Base-by-base conservation (phyloP, 1,140 invertebrate genomes). In the Condylostylus longicornis region DNA sequence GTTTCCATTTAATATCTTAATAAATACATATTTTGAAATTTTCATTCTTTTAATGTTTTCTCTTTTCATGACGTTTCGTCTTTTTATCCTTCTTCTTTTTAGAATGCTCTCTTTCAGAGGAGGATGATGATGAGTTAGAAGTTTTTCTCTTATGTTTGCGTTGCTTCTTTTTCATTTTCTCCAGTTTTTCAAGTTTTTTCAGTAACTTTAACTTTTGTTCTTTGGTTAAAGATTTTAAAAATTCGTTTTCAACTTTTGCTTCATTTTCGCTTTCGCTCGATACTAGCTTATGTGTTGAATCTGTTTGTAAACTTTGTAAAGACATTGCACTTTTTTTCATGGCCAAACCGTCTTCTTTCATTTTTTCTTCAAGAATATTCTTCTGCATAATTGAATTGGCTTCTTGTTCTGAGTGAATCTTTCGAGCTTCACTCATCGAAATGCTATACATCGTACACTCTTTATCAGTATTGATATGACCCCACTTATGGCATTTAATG, bases 401-500 rank as follows among this genome's bases (percentile, higher is more conserved):
- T 43, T 45, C 65, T 45, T 46, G 61, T 62, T 69, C 68, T 15
- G 70, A 67, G 46, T 72, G 64, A 14, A 70, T 45, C 33, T 69
- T 69, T 31, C 69, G 65, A 1, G 70, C 70, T 49, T 72, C 70
- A 50, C 69, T 71, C 68, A 82, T 78, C 3, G 82, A 79, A 49
- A 88, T 71, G 54, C 83, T 84, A 48, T 89, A 96, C 61, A 97
- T 71, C 21, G 85, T 84, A 66, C 93, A 98, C 64, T 93, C 91
- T 32, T 64, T 68, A 75, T 90, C 93, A 56, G 96, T 99, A 59
- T 98, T 99, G 28, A 98, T 91, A 54, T 99, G 96, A 5, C 96
- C 96, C 93, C 95, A 98, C 59, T 96, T 95, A 50, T 95, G 85
- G 60, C 96, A 99, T 61, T 98, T 97, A 21, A 99, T 89, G 56